phyloP scores from a whole-genome alignment of 1,140 invertebrate genomes.

The Hormaphis cornu region DNA sequence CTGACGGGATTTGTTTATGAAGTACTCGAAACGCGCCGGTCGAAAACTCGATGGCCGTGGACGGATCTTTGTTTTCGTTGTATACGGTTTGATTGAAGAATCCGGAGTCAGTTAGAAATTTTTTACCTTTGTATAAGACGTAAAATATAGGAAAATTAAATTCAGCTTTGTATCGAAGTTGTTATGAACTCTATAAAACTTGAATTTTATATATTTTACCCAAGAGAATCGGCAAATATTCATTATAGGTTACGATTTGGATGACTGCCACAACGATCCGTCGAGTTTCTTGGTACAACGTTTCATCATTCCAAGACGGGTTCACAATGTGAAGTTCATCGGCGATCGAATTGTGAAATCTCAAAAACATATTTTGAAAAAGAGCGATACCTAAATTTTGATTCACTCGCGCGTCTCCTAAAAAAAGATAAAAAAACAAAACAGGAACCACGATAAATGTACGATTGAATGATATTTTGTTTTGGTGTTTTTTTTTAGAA shows the following conservation, averaged over 20 bases:
- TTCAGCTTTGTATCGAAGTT: no score
- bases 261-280: constrained; percentile 75
- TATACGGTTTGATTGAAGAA: neutral
- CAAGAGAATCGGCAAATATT: constrained; percentile 73
- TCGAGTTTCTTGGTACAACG: constrained; percentile 69
- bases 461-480: no score
- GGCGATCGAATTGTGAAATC: constrained; percentile 83
- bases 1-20: neutral
- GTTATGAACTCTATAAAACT: no score
- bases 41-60: neutral
- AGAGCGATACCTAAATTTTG: constrained; percentile 70
- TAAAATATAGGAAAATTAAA: neutral
- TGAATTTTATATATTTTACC: constrained; percentile 43
- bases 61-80: neutral
- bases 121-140: neutral
- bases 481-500: no score
- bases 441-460: neutral
- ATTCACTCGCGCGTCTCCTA: constrained; percentile 43
- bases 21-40: neutral
- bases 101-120: neutral
- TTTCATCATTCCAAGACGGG: constrained; percentile 66
- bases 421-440: constrained; percentile 51
- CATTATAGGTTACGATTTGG: constrained; percentile 79
- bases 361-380: constrained; percentile 73
- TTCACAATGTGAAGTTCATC: constrained; percentile 50